Evolutionary conservation across 2,113 vertebrate genomes (phyloP).

Genomic region (Callithrix jacchus): DNA sequence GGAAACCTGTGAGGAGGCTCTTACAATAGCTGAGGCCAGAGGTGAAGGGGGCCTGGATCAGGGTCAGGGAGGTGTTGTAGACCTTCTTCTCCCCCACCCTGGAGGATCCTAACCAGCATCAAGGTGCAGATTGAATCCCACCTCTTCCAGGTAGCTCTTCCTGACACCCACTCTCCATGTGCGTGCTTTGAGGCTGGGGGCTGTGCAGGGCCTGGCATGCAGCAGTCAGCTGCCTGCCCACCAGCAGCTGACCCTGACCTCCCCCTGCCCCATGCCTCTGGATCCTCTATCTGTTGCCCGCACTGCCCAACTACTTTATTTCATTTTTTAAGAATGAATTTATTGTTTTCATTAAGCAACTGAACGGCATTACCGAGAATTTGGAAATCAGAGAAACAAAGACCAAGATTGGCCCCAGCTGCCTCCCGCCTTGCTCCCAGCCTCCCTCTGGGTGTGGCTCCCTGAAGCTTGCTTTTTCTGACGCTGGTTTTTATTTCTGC

Average conservation of each 20-base stretch:
- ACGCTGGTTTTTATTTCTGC: slow-evolving; percentile 73
- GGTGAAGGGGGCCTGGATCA: not conserved
- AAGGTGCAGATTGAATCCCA: not conserved
- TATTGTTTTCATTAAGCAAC: slow-evolving; percentile 72
- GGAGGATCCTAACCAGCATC: not conserved
- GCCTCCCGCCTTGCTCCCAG: not conserved
- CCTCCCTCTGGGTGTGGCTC: slow-evolving; percentile 52
- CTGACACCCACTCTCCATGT: not conserved
- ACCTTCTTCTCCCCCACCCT: not conserved
- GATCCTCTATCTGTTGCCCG: not conserved
- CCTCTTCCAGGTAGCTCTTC: not conserved
- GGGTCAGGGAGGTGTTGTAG: not conserved
- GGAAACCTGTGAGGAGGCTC: not conserved
- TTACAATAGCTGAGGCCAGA: not conserved
- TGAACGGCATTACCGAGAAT: slow-evolving; percentile 22
- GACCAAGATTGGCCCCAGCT: not conserved
- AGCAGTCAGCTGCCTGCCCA: not conserved
- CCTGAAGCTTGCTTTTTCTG: slow-evolving; percentile 54
- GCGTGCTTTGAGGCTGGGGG: not conserved
- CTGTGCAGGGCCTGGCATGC: not conserved
- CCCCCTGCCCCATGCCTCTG: not conserved
- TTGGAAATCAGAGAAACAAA: slow-evolving; percentile 68
- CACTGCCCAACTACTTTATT: not conserved
- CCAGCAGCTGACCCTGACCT: not conserved
- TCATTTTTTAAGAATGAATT: slow-evolving; percentile 46